Conservation (phyloP, 2,888 invertebrate species). For the Stegophylla sp. region DNA sequence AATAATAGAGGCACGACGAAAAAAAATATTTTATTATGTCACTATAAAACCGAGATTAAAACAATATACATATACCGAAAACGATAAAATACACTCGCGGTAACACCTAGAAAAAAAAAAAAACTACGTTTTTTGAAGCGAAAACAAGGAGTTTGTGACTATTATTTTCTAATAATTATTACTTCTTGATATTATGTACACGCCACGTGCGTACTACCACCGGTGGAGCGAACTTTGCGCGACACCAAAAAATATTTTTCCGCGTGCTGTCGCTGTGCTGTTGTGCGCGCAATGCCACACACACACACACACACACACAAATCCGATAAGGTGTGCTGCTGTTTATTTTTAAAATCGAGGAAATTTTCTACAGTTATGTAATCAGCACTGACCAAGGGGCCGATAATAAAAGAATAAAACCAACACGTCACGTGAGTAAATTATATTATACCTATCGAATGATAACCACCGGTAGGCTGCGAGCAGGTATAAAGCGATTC, state of each 20-base stretch:
- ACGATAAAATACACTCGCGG: background rate
- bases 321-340: background rate
- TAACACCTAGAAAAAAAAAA: background rate
- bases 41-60: background rate
- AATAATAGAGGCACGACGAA: background rate
- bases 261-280: background rate
- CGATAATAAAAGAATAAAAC: background rate
- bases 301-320: too few species aligned
- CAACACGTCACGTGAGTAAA: background rate
- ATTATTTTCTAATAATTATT: too few species aligned
- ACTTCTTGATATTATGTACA: background rate
- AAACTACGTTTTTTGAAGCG: background rate
- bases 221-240: conserved; percentile 10
- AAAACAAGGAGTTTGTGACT: background rate
- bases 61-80: background rate
- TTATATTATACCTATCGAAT: background rate
- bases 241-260: background rate
- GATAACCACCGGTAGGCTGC: background rate
- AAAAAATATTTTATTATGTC: background rate
- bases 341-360: conserved; percentile 30
- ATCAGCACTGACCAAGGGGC: background rate
- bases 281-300: too few species aligned
- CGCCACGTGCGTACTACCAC: background rate
- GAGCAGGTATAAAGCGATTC: background rate
- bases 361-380: conserved; percentile 23